Conservation (phyloP, 2,888 invertebrate genomes). For the Pristionchus exspectatus region DNA sequence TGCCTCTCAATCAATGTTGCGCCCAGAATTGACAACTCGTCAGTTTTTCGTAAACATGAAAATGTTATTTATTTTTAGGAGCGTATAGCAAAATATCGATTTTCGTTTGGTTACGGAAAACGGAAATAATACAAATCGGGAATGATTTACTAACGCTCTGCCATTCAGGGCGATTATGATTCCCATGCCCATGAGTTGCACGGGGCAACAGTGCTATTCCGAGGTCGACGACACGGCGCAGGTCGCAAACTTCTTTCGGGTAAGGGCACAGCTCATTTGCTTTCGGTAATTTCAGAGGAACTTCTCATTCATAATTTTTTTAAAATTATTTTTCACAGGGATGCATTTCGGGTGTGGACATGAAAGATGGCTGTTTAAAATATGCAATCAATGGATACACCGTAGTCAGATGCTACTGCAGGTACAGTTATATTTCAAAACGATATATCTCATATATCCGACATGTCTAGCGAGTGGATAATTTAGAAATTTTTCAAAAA, state of each 20-base stretch:
- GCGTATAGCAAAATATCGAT: no score
- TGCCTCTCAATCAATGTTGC: not conserved
- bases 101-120: no score
- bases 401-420: not conserved
- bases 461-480: no score
- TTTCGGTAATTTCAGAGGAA: no score
- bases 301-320: no score
- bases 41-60: not conserved
- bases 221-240: not conserved
- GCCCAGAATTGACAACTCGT: not conserved
- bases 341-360: not conserved
- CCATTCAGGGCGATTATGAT: no score
- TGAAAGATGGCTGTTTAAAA: not conserved
- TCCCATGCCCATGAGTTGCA: no score
- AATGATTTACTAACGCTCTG: no score
- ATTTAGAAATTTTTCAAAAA: no score
- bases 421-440: not conserved
- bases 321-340: not conserved
- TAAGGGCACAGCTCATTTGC: no score
- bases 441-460: not conserved
- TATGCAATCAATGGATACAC: not conserved
- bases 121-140: no score
- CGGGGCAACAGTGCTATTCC: conserved; percentile 8
- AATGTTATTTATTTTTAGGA: no score
- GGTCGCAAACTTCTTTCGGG: not conserved